Base-by-base conservation (phyloP, 2,797 vertebrate genomes). In the Loriculus beryllinus region DNA sequence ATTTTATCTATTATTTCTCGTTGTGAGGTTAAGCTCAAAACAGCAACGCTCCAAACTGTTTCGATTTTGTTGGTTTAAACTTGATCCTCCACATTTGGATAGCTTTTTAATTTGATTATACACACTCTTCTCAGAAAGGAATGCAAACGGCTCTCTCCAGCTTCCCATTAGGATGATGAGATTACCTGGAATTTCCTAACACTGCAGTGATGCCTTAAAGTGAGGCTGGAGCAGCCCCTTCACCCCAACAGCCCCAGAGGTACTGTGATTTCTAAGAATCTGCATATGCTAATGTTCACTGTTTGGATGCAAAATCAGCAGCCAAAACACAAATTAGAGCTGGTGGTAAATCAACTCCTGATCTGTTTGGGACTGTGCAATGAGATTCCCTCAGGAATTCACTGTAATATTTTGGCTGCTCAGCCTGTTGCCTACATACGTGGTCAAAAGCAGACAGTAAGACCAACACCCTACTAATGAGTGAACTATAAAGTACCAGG, bases 321-420 rank as follows among this genome's bases (percentile, higher is more conserved):
- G 91, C 89, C 96, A 97, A 95, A 92, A 92, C 86, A 84, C 86
- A 91, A 93, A 94, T 95, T 93, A 92, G 68, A 82, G 77, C 78
- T 78, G 65, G 85, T 92, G 71, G 89, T 82, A 96, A 97, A 96
- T 71, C 7, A 82, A 71, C 68, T 91, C 89, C 71, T 81, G 26
- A 43, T 93, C 82, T 85, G 54, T 82, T 96, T 88, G 81, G 72
- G 81, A 93, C 63, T 31, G 0, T 92, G 80, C 87, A 96, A 64
- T 29, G 71, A 95, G 54, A 87, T 59, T 59, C 79, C 81, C 83
- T 51, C 42, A 74, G 92, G 94, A 93, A 94, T 86, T 70, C 21
- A 3, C 72, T 95, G 84, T 52, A 88, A 60, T 91, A 92, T 82
- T 91, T 84, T 70, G 76, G 89, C 79, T 80, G 72, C 80, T 89